Base-by-base conservation (phyloP, 2,113 vertebrate genomes). In the Mirounga angustirostris region DNA sequence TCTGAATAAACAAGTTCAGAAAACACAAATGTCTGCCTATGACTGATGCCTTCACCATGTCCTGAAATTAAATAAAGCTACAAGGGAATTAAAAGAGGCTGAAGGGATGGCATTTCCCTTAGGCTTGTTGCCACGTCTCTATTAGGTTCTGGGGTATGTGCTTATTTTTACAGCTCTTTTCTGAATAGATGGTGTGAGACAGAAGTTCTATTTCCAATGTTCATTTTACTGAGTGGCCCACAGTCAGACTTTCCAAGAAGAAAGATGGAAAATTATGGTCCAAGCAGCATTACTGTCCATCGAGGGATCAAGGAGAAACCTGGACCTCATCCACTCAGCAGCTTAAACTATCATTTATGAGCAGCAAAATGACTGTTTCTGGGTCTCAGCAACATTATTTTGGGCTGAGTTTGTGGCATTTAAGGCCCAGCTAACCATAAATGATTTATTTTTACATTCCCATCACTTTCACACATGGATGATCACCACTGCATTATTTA, bases 131-230 rank as follows among this genome's bases (percentile, higher is more conserved):
- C 92, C 74, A 86, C 10, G 50, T 91, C 69, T 92, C 96, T 96
- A 97, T 95, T 95, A 93, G 91, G 36, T 91, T 86, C 82, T 97
- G 63, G 58, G 22, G 46, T 89, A 69, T 84, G 61, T 95, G 89
- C 94, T 98, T 97, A 93, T 94, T 97, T 97, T 95, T 83, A 91
- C 24, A 97, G 58, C 56, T 96, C 65, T 76, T 93, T 83, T 18
- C 33, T 56, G 71, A 94, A 91, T 81, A 94, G 61, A 96, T 91
- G 79, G 73, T 87, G 52, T 97, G 95, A 96, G 74, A 83, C 80
- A 69, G 63, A 94, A 92, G 87, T 94, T 95, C 97, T 76, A 94
- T 78, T 95, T 97, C 89, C 88, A 98, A 96, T 12, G 46, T 84
- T 95, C 79, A 89, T 91, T 97, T 97, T 96, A 92, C n/a, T 46